phyloP scores from a whole-genome alignment of 2,888 invertebrate species.

The Tachina lurida region DNA sequence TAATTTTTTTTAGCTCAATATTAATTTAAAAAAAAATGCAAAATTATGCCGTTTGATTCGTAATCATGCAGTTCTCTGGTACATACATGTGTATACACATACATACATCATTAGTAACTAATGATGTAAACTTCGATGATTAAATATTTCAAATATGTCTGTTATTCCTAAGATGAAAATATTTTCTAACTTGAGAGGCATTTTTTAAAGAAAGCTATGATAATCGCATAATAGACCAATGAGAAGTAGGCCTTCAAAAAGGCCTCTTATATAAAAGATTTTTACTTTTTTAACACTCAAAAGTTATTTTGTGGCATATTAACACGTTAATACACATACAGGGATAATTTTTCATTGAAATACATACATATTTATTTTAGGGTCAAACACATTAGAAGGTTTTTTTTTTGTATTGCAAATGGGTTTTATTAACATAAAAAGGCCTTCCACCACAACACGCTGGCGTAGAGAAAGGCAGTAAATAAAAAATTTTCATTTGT shows the following conservation, averaged over 20 bases:
- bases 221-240: background rate
- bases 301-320: background rate
- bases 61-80: too few species aligned
- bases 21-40: too few species aligned
- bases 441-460: background rate
- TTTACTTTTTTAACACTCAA: background rate
- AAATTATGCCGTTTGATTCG: too few species aligned
- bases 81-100: too few species aligned
- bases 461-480: background rate
- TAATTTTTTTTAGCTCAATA: too few species aligned
- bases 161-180: too few species aligned
- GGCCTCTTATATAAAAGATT: background rate
- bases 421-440: constrained; percentile 15
- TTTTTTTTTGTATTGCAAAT: background rate
- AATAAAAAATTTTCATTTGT: constrained; percentile 21
- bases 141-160: too few species aligned
- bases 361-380: constrained; percentile 3
- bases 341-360: constrained; percentile 17
- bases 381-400: constrained; percentile 53
- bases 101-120: too few species aligned
- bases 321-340: constrained; percentile 11
- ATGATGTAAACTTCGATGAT: too few species aligned
- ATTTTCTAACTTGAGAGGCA: too few species aligned
- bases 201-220: too few species aligned
- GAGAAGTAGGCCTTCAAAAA: background rate